Conservation (phyloP, 2,888 invertebrate genomes). For the Bembecia ichneumoniformis region DNA sequence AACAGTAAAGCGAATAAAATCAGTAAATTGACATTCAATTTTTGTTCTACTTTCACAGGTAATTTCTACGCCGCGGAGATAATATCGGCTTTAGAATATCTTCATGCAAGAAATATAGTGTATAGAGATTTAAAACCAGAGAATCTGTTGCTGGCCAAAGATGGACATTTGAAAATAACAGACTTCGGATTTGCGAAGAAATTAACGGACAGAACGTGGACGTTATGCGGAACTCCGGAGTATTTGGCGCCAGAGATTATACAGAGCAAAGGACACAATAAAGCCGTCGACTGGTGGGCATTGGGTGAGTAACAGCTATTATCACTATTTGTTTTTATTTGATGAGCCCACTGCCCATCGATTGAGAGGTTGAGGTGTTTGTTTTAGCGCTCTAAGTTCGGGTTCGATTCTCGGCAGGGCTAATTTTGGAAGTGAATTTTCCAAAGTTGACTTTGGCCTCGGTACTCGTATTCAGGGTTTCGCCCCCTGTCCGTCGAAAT, state of each 20-base stretch:
- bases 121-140: constrained; percentile 94
- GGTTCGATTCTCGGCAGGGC: too few species aligned
- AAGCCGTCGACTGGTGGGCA: constrained; percentile 99
- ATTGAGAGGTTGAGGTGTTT: too few species aligned
- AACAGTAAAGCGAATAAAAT: constrained; percentile 2
- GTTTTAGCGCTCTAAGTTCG: too few species aligned
- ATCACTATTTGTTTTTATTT: background rate
- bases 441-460: too few species aligned
- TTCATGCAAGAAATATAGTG: constrained; percentile 90
- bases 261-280: constrained; percentile 97
- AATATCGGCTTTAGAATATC: constrained; percentile 92
- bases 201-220: constrained; percentile 95
- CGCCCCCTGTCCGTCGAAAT: too few species aligned
- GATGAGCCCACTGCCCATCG: too few species aligned
- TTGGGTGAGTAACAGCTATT: constrained; percentile 74
- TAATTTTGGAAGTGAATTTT: too few species aligned
- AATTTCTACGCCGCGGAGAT: constrained; percentile 97
- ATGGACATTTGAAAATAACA: constrained; percentile 97
- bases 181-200: constrained; percentile 99
- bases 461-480: too few species aligned
- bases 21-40: constrained; percentile 10
- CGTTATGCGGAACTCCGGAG: constrained; percentile 96
- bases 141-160: constrained; percentile 90
- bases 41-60: constrained; percentile 51
- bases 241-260: constrained; percentile 98